A percentile compares a stretch with the other conserved stretches of the same genome.
Evolutionary conservation across 2,888 invertebrate genomes (phyloP).

Genomic region (Ceraclea dissimilis): DNA sequence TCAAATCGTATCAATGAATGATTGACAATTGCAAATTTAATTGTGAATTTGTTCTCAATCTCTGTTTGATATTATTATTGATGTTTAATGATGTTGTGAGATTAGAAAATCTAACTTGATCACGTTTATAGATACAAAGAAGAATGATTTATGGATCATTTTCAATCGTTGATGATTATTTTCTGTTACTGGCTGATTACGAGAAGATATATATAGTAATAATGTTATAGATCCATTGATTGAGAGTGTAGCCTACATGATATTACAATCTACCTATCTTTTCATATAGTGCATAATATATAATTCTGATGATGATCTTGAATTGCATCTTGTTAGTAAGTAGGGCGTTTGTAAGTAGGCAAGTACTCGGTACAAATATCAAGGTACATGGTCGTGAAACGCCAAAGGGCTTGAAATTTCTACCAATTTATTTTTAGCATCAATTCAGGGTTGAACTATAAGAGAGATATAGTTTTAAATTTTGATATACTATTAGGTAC

Average conservation of each 20-base stretch:
- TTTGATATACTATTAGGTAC: too few species aligned
- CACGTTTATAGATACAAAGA: background rate
- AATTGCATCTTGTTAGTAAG: too few species aligned
- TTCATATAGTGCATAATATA: too few species aligned
- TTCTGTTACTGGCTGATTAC: background rate
- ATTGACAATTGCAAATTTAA: too few species aligned
- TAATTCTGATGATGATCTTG: too few species aligned
- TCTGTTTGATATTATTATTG: background rate
- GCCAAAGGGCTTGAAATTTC: background rate
- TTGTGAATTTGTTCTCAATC: background rate
- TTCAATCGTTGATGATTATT: background rate
- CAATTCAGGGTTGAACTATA: too few species aligned
- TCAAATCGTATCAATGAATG: too few species aligned
- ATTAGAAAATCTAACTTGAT: background rate
- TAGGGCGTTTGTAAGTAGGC: too few species aligned
- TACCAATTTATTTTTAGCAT: background rate
- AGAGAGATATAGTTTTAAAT: too few species aligned
- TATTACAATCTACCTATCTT: too few species aligned
- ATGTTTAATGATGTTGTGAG: background rate
- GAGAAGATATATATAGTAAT: background rate
- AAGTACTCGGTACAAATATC: too few species aligned
- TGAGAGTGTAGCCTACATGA: background rate
- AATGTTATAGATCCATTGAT: background rate
- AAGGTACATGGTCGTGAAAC: background rate
- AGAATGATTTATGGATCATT: background rate